Evolutionary conservation across 2,797 vertebrate species (phyloP).

Genomic region (Hafferia zeledoni): DNA sequence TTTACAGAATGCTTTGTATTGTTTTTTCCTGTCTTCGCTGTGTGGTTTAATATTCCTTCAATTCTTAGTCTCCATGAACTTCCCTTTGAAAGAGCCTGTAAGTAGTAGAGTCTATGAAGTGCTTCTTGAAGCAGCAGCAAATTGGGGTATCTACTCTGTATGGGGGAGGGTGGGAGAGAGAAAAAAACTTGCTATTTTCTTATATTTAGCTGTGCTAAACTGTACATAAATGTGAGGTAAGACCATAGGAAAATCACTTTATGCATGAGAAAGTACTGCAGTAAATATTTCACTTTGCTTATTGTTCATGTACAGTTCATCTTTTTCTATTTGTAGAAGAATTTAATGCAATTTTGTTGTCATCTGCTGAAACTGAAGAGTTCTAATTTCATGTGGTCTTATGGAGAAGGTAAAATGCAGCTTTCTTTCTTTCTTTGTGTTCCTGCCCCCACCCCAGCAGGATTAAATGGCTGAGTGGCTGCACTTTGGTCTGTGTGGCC

Average conservation of each 20-base stretch:
- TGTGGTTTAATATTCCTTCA: constrained; percentile 59
- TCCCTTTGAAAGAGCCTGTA: constrained; percentile 78
- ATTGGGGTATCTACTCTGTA: constrained; percentile 74
- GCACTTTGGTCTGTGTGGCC: constrained; percentile 65
- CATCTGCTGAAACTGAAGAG: constrained; percentile 80
- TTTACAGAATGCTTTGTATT: constrained; percentile 67
- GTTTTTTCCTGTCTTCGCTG: constrained; percentile 54
- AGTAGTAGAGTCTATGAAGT: constrained; percentile 72
- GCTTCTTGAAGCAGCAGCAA: constrained; percentile 82
- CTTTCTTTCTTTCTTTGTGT: constrained; percentile 17
- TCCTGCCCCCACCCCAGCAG: constrained; percentile 50
- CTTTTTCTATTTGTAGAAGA: constrained; percentile 78
- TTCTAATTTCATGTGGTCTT: constrained; percentile 72
- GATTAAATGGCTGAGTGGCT: constrained; percentile 70
- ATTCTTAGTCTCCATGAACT: constrained; percentile 77
- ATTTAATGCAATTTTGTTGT: constrained; percentile 78
- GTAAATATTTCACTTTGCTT: constrained; percentile 75
- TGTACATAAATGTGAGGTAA: constrained; percentile 82
- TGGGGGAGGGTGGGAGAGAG: background rate
- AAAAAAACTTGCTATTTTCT: constrained; percentile 81
- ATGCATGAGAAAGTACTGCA: constrained; percentile 79
- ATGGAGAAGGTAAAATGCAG: constrained; percentile 67
- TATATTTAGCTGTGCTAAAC: constrained; percentile 83
- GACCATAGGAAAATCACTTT: constrained; percentile 80
- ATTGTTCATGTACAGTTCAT: constrained; percentile 78